Conservation (phyloP, 1,140 invertebrate species). For the Littorina saxatilis region DNA sequence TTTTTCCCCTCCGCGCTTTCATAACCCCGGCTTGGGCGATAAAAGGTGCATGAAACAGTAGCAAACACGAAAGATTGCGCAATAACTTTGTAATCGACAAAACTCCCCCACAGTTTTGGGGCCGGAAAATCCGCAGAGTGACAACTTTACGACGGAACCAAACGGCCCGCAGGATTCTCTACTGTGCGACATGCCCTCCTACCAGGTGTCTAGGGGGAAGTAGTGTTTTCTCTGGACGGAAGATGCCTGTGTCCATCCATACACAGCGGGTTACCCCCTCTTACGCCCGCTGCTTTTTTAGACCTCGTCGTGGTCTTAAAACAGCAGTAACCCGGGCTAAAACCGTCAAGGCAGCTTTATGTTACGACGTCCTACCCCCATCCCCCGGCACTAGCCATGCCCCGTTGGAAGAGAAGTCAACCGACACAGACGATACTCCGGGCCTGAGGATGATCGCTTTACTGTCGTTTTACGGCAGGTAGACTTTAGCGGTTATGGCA, state of each 20-base stretch:
- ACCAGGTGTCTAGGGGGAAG: no score
- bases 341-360: no score
- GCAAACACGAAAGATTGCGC: slow-evolving; percentile 1
- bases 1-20: neutral
- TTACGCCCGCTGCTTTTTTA: no score
- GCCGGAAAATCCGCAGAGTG: neutral
- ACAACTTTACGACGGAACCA: neutral
- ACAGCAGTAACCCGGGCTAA: neutral
- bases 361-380: no score
- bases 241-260: no score
- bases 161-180: neutral
- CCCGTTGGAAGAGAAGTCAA: no score
- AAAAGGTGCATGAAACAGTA: slow-evolving; percentile 5
- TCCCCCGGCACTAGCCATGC: no score
- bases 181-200: neutral
- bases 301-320: no score
- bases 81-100: slow-evolving; percentile 9
- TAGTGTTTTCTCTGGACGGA: no score
- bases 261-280: no score
- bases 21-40: neutral
- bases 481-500: neutral
- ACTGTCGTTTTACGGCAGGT: neutral
- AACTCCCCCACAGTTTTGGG: neutral
- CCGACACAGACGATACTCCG: no score
- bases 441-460: neutral